A percentile compares a stretch with the other conserved stretches of the same genome.
phyloP scores from a whole-genome alignment of 2,888 invertebrate species.

The Caenorhabditis japonica region DNA sequence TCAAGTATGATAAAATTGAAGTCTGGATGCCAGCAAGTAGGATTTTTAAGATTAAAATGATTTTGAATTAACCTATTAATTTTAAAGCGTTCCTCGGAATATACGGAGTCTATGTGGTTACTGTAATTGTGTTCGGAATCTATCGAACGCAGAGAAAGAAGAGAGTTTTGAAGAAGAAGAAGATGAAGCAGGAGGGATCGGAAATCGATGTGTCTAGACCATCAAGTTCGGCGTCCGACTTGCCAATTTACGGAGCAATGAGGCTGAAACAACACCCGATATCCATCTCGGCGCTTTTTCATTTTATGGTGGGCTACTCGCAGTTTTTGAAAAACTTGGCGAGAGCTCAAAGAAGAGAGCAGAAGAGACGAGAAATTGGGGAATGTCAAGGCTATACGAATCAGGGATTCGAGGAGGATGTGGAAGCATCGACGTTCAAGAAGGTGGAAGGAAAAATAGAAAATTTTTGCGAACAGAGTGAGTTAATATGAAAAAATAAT shows the following conservation, averaged over 20 bases:
- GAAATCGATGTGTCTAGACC: constrained; percentile 11
- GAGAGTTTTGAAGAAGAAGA: constrained; percentile 20
- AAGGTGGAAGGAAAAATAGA: constrained; percentile 9
- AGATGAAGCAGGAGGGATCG: neutral
- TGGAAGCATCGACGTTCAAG: constrained; percentile 6
- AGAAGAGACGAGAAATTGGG: neutral
- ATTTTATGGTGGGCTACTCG: constrained; percentile 25
- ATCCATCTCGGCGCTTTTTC: constrained; percentile 12
- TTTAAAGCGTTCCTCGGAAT: constrained; percentile 78
- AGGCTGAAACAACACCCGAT: constrained; percentile 13
- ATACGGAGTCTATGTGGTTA: constrained; percentile 79
- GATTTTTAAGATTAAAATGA: neutral
- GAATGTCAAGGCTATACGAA: constrained; percentile 22
- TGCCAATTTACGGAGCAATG: constrained; percentile 22
- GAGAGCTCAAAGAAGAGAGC: neutral
- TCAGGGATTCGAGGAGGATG: constrained; percentile 17
- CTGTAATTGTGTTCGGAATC: constrained; percentile 79
- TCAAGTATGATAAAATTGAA: constrained; percentile 80
- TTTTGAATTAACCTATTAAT: neutral
- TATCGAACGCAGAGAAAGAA: constrained; percentile 40
- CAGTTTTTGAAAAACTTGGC: constrained; percentile 25
- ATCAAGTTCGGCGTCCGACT: constrained; percentile 15
- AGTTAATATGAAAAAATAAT: neutral
- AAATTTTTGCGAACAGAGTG: constrained; percentile 16
- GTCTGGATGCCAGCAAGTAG: constrained; percentile 73